These are phyloP conservation scores for Drosophila longiperda DNA, from an alignment of 2,888 invertebrate genomes.

Conservation along the genomic window DNA sequence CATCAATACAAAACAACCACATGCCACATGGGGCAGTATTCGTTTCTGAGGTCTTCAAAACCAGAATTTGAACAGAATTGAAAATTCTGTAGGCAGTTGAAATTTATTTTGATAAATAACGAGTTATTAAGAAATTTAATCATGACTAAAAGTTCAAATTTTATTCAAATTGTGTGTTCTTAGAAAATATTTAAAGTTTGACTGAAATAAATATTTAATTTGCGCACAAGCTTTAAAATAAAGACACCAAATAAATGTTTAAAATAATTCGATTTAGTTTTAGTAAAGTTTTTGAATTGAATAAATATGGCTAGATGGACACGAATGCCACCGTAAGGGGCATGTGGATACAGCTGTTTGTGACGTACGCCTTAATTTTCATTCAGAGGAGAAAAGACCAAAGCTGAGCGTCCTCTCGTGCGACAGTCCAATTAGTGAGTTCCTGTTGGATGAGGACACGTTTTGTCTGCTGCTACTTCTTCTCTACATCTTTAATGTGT, in stretches of 20 bases:
- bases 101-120: neutral
- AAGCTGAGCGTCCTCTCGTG: constrained; percentile 19
- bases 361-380: constrained; percentile 9
- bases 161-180: neutral
- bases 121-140: neutral
- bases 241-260: neutral
- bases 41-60: neutral
- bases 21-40: neutral
- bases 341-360: constrained; percentile 1
- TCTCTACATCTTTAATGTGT: constrained; percentile 25
- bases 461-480: constrained; percentile 13
- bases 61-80: neutral
- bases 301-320: constrained; percentile 2
- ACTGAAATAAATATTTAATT: neutral
- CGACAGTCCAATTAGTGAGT: constrained; percentile 54
- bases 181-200: too few relatives aligned
- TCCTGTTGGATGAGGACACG: constrained; percentile 25
- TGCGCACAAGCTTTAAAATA: neutral
- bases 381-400: constrained; percentile 6
- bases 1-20: neutral
- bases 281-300: neutral
- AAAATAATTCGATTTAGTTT: neutral
- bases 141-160: neutral
- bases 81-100: neutral
- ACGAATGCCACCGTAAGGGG: neutral